A percentile compares a stretch with the other conserved stretches of the same genome.
Conservation (phyloP, 2,113 vertebrate species). For the Stictonetta naevosa region DNA sequence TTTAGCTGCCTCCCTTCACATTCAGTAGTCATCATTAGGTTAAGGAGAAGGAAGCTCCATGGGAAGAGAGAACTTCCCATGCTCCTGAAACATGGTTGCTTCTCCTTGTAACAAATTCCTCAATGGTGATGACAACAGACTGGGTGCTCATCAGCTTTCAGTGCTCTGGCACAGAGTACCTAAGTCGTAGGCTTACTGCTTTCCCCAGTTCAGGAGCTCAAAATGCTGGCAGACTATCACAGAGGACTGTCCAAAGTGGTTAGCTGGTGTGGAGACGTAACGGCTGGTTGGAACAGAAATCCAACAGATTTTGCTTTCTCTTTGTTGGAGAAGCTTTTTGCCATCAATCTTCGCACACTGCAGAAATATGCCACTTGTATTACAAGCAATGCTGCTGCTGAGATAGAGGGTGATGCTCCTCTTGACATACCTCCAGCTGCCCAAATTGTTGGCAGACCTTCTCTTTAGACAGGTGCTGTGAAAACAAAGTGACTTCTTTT, state of each 20-base stretch:
- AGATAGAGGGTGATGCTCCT: not conserved
- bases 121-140: not conserved
- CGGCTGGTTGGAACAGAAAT: not conserved
- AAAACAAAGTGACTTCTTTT: not conserved
- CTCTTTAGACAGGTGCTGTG: slow-evolving; percentile 33
- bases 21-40: not conserved
- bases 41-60: not conserved
- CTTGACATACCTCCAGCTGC: not conserved
- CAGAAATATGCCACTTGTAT: not conserved
- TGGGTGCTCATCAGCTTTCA: not conserved
- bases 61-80: not conserved
- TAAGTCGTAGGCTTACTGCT: not conserved
- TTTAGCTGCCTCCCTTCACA: slow-evolving; percentile 35
- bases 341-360: not conserved
- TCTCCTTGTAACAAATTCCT: not conserved
- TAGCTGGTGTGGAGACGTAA: not conserved
- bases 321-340: not conserved
- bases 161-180: not conserved
- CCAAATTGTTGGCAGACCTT: not conserved
- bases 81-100: not conserved
- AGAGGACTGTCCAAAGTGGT: not conserved
- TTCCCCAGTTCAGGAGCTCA: not conserved
- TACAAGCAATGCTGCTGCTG: not conserved
- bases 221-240: not conserved
- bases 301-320: not conserved